Percentiles rank a stretch among this genome's conserved stretches.
These are phyloP conservation scores for Tetramorium alpestre DNA, from an alignment of 1,140 invertebrate genomes.

Conservation along the genomic window DNA sequence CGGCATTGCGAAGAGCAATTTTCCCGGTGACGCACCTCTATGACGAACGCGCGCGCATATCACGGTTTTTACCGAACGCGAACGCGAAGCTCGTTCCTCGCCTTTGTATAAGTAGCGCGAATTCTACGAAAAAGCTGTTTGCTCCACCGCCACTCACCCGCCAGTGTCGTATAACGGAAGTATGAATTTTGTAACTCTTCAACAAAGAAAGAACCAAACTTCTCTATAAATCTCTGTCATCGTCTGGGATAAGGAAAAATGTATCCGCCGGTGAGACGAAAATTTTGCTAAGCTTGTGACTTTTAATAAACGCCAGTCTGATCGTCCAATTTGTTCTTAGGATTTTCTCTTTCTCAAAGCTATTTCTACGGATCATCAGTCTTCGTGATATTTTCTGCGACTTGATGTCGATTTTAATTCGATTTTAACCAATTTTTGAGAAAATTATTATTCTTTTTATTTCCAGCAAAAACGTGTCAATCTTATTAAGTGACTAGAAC, in stretches of 20 bases:
- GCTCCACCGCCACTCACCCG: neutral
- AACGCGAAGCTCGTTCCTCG: neutral
- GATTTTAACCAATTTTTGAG: neutral
- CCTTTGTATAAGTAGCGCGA: slow-evolving; percentile 18
- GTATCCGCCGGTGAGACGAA: slow-evolving; percentile 5
- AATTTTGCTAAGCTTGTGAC: slow-evolving; percentile 41
- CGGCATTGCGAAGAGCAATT: slow-evolving; percentile 67
- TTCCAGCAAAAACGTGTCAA: neutral
- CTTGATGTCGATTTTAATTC: neutral
- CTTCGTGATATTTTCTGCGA: neutral
- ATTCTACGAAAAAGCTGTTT: slow-evolving; percentile 14
- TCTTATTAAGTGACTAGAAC: neutral
- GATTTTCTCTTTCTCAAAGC: neutral
- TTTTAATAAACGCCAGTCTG: slow-evolving; percentile 27
- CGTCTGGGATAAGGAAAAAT: slow-evolving; percentile 30
- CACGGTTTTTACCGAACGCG: neutral
- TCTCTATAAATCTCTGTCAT: slow-evolving; percentile 28
- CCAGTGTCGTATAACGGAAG: neutral
- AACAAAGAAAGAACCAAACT: neutral
- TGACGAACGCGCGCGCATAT: slow-evolving; percentile 16
- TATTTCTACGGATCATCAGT: neutral
- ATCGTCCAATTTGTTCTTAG: neutral
- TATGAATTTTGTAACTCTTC: neutral
- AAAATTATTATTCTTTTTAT: neutral
- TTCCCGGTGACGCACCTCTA: slow-evolving; percentile 58